A percentile compares a stretch with the other conserved stretches of the same genome.
These are phyloP conservation scores for Lutjanus erythropterus DNA, from an alignment of 2,113 vertebrate genomes.

Conservation along the genomic window DNA sequence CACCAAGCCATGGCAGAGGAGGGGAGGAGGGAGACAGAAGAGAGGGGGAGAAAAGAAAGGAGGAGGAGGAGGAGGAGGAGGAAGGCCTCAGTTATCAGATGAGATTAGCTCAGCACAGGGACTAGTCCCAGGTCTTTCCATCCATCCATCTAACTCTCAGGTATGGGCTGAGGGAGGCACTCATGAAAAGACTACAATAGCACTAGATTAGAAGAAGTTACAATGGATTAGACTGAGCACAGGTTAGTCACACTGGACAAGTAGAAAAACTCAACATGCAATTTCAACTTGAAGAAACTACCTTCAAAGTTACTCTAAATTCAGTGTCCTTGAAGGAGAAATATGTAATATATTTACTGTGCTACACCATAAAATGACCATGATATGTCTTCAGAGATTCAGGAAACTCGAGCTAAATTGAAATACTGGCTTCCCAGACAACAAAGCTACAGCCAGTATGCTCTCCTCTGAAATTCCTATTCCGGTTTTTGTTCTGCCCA, in stretches of 20 bases:
- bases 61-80: constrained; percentile 48
- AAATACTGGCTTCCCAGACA: too few relatives aligned
- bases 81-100: constrained; percentile 83
- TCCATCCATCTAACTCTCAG: constrained; percentile 72
- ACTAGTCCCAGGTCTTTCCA: constrained; percentile 83
- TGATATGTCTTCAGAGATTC: too few relatives aligned
- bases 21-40: constrained; percentile 35
- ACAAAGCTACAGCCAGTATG: too few relatives aligned
- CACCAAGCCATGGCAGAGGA: constrained; percentile 75
- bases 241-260: constrained; percentile 29
- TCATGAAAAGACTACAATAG: constrained; percentile 52
- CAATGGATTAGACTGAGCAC: constrained; percentile 16
- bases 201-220: constrained; percentile 43
- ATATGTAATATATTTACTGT: too few relatives aligned
- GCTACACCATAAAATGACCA: too few relatives aligned
- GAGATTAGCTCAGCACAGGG: constrained; percentile 91
- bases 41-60: constrained; percentile 46
- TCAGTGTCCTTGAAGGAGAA: neutral
- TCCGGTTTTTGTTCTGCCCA: too few relatives aligned
- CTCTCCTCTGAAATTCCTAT: too few relatives aligned
- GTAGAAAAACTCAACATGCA: neutral
- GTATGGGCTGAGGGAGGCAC: constrained; percentile 26
- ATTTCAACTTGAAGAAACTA: constrained; percentile 3
- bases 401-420: too few relatives aligned
- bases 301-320: neutral